phyloP scores from a whole-genome alignment of 2,113 vertebrate genomes.

The Lagopus muta region DNA sequence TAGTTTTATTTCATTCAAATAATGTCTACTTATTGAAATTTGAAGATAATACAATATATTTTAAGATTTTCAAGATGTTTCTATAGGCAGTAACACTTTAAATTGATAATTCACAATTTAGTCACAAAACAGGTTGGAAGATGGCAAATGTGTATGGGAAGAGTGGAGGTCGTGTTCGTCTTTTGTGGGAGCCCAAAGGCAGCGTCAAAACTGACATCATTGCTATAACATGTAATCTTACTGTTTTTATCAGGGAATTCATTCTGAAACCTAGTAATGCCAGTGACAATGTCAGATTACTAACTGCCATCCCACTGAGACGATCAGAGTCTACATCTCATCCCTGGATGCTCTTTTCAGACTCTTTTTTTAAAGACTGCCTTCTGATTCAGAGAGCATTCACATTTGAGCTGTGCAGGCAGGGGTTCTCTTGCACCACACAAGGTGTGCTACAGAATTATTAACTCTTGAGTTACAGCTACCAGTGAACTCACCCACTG shows the following conservation, averaged over 20 bases:
- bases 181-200: background rate
- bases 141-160: background rate
- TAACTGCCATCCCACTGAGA: background rate
- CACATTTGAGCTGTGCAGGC: background rate
- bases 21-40: background rate
- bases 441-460: accelerated
- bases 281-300: background rate
- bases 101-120: background rate
- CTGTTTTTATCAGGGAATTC: background rate
- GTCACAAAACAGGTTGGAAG: background rate
- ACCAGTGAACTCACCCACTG: no score
- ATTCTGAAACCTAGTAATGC: background rate
- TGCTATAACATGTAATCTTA: background rate
- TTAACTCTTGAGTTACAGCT: background rate
- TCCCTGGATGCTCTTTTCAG: background rate
- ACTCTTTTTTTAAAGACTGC: background rate
- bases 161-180: background rate
- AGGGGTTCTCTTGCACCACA: background rate
- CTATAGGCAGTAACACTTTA: background rate
- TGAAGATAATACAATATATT: background rate
- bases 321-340: background rate
- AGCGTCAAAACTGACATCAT: background rate
- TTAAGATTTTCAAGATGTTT: background rate
- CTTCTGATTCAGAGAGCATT: background rate
- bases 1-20: background rate